Evolutionary conservation across 2,888 invertebrate genomes (phyloP).

Genomic region (Apoderus coryli): DNA sequence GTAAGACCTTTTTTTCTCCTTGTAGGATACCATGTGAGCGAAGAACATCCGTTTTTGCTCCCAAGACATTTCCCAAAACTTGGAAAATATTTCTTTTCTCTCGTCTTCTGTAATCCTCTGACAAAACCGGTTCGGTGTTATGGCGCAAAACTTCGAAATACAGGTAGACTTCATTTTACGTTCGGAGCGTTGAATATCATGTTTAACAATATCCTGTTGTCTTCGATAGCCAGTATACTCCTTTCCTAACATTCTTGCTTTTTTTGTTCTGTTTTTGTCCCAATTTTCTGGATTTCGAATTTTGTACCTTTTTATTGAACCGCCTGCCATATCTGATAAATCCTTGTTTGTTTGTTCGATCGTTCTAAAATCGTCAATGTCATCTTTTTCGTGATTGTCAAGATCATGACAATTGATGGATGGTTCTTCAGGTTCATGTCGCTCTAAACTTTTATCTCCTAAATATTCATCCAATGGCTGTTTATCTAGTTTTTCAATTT

Average conservation of each 20-base stretch:
- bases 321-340: too few species aligned
- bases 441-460: too few species aligned
- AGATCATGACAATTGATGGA: too few species aligned
- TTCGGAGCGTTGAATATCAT: neutral
- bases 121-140: slow-evolving; percentile 6
- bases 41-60: slow-evolving; percentile 8
- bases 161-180: neutral
- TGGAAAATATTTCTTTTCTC: slow-evolving; percentile 4
- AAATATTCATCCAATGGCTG: too few species aligned
- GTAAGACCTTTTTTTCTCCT: slow-evolving; percentile 9
- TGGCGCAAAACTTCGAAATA: slow-evolving; percentile 4
- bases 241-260: slow-evolving; percentile 7
- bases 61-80: slow-evolving; percentile 7
- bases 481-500: too few species aligned
- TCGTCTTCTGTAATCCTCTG: neutral
- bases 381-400: too few species aligned
- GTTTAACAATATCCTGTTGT: slow-evolving; percentile 6
- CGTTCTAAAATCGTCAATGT: too few species aligned
- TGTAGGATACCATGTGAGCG: slow-evolving; percentile 6
- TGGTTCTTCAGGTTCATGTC: too few species aligned
- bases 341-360: too few species aligned
- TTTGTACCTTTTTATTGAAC: too few species aligned
- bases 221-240: slow-evolving; percentile 5
- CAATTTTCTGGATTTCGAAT: slow-evolving; percentile 5
- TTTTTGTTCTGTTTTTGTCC: slow-evolving; percentile 7